These are phyloP conservation scores for Tribolium castaneum DNA, from an alignment of 1,140 invertebrate genomes.

Conservation along the genomic window DNA sequence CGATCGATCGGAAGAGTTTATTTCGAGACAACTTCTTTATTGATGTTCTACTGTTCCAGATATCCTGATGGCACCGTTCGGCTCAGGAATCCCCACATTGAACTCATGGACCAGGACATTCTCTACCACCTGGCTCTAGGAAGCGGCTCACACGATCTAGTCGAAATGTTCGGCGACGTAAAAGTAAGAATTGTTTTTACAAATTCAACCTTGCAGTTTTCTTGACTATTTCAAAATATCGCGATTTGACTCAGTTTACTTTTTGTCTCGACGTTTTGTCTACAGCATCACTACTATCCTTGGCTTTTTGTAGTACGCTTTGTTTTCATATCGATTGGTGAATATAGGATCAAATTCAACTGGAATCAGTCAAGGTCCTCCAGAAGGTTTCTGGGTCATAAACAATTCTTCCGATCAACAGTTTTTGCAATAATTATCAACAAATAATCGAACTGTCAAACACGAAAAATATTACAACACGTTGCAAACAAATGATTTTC, in stretches of 20 bases:
- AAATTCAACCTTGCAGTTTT: neutral
- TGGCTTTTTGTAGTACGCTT: neutral
- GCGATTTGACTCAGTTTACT: neutral
- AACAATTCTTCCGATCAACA: neutral
- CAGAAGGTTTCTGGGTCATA: neutral
- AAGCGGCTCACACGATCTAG: conserved; percentile 90
- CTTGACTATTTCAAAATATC: neutral
- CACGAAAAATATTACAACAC: neutral
- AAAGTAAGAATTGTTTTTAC: conserved; percentile 74
- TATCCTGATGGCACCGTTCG: conserved; percentile 86
- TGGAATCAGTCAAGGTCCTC: neutral
- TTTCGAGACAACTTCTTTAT: neutral
- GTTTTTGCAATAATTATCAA: neutral
- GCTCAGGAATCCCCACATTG: conserved; percentile 87
- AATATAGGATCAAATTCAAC: neutral
- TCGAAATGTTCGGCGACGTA: conserved; percentile 96
- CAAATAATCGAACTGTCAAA: neutral
- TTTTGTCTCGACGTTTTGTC: neutral
- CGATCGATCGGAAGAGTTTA: neutral
- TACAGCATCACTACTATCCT: neutral
- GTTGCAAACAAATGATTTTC: neutral
- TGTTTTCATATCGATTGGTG: neutral
- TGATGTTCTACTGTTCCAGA: conserved; percentile 50
- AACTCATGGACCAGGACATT: conserved; percentile 93
- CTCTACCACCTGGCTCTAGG: conserved; percentile 94